Conservation (phyloP, 2,797 vertebrate species). For the Pantherophis vulpinus region DNA sequence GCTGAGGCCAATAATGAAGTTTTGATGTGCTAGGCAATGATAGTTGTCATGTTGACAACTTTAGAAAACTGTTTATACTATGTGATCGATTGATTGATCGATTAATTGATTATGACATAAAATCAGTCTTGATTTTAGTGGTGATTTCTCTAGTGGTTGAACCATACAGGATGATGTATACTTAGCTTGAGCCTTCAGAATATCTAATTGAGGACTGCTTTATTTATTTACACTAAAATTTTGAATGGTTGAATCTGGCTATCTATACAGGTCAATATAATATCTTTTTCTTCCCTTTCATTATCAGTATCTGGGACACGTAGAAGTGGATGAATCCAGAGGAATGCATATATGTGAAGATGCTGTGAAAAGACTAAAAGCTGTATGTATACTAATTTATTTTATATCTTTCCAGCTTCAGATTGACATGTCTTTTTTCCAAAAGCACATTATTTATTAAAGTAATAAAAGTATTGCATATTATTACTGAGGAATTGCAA, state of each 20-base stretch:
- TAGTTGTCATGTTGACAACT: not conserved
- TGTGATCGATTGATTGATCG: not conserved
- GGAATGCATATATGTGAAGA: conserved; percentile 99
- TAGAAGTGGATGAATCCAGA: conserved; percentile 97
- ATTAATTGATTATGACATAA: not conserved
- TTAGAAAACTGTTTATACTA: not conserved
- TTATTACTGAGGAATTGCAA: conserved; percentile 23
- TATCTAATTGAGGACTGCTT: not conserved
- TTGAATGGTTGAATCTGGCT: not conserved
- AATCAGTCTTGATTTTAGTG: not conserved
- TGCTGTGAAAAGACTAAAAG: conserved; percentile 96
- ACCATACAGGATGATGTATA: not conserved
- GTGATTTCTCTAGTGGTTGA: not conserved
- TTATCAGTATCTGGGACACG: conserved; percentile 93
- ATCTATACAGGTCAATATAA: not conserved
- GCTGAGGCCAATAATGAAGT: not conserved
- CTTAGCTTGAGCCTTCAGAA: not conserved
- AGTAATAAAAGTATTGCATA: conserved; percentile 15
- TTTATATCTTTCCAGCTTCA: conserved; percentile 21
- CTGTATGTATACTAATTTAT: conserved; percentile 83
- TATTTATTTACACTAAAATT: not conserved
- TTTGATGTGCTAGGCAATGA: not conserved
- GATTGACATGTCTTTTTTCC: conserved; percentile 24
- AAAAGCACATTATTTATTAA: conserved; percentile 21
- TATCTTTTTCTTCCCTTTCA: conserved; percentile 32